Percentiles rank a stretch among this genome's conserved stretches.
Conservation (phyloP, 1,140 invertebrate species). For the Pseudachorutes palmiensis region DNA sequence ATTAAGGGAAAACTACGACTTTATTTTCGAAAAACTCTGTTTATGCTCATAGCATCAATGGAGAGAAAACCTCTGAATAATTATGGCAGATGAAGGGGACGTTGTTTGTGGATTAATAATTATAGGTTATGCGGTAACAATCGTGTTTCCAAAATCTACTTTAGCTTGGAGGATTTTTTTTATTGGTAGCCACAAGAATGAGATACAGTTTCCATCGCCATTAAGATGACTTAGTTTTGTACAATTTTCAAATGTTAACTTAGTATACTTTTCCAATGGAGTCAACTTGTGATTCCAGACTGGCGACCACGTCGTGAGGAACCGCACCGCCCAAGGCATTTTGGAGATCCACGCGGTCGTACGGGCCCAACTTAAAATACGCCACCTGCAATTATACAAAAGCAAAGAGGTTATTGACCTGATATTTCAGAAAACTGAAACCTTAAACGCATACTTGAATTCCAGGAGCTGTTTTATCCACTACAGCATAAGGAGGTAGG, state of each 20-base stretch:
- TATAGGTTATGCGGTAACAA: not conserved
- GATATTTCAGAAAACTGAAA: too few relatives aligned
- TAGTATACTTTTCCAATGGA: slow-evolving; percentile 27
- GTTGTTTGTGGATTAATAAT: not conserved
- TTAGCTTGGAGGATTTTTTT: not conserved
- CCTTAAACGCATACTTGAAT: slow-evolving; percentile 26
- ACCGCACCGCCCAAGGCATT: slow-evolving; percentile 27
- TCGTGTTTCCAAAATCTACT: not conserved
- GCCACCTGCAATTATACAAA: slow-evolving; percentile 20
- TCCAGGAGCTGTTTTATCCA: slow-evolving; percentile 34
- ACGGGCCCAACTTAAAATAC: slow-evolving; percentile 27
- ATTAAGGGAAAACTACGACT: too few relatives aligned
- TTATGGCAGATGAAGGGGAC: not conserved
- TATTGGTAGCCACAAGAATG: not conserved
- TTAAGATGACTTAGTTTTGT: not conserved
- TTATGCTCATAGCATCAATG: too few relatives aligned
- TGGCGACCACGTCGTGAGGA: slow-evolving; percentile 26
- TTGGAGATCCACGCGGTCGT: slow-evolving; percentile 27
- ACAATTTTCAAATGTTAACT: not conserved
- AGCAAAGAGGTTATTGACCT: too few relatives aligned
- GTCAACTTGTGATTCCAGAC: slow-evolving; percentile 29
- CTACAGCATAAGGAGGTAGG: slow-evolving; percentile 30
- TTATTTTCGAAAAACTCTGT: too few relatives aligned
- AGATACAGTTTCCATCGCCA: not conserved
- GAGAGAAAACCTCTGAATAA: too few relatives aligned